phyloP scores from a whole-genome alignment of 2,113 vertebrate species.

The Pedionomus torquatus region DNA sequence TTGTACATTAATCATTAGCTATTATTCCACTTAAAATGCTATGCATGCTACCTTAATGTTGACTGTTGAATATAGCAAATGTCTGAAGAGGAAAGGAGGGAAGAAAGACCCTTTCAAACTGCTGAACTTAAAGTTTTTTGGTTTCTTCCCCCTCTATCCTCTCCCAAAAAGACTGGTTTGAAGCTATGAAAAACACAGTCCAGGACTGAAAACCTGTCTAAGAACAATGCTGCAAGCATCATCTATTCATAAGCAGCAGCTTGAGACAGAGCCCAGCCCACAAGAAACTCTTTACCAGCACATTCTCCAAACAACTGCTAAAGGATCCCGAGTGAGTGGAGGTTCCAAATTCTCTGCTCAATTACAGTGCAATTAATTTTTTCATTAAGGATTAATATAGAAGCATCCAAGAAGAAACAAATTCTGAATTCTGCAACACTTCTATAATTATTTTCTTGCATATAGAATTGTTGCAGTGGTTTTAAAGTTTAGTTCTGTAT shows the following conservation, averaged over 20 bases:
- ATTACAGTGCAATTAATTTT: background rate
- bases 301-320: background rate
- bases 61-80: background rate
- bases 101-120: background rate
- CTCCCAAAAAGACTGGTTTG: background rate
- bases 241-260: slow-evolving; percentile 2
- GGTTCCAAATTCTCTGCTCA: background rate
- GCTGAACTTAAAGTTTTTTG: background rate
- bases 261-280: background rate
- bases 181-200: background rate
- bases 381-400: background rate
- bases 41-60: background rate
- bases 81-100: background rate
- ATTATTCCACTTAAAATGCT: background rate
- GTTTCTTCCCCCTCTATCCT: background rate
- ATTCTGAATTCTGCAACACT: background rate
- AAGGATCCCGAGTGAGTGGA: background rate
- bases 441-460: background rate
- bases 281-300: background rate
- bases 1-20: background rate
- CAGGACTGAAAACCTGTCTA: background rate
- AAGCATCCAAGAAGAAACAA: background rate
- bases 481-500: background rate
- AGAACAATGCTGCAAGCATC: slow-evolving; percentile 3
- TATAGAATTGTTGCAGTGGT: background rate